A percentile compares a stretch with the other conserved stretches of the same genome.
phyloP scores from a whole-genome alignment of 2,797 vertebrate genomes.

The Chiroxiphia lanceolata region DNA sequence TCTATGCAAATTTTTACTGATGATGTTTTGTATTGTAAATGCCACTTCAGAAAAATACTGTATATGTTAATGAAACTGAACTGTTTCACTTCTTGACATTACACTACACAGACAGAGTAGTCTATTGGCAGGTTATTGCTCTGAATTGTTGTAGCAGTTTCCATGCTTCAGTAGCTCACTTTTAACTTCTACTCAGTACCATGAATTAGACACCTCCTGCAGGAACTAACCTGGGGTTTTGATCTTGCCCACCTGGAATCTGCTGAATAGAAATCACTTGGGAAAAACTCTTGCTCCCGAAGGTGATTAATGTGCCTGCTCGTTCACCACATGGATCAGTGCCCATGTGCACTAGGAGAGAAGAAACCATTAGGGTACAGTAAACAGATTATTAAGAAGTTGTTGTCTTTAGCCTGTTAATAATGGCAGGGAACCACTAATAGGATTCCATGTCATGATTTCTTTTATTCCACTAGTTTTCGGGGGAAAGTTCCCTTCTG shows the following conservation, averaged over 20 bases:
- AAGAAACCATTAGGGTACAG: background rate
- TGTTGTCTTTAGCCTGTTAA: conserved; percentile 2
- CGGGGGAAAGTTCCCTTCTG: conserved; percentile 13
- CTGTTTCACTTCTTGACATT: background rate
- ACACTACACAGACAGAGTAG: background rate
- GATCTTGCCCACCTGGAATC: background rate
- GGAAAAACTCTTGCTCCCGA: background rate
- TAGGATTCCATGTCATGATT: conserved; percentile 7
- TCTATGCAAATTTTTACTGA: conserved; percentile 5
- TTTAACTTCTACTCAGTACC: background rate
- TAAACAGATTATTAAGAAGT: conserved; percentile 35
- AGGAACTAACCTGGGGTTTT: background rate
- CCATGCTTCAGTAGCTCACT: background rate
- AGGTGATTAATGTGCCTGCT: background rate
- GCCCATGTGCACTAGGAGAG: background rate
- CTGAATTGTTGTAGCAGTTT: background rate
- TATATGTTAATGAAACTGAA: background rate
- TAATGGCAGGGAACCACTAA: conserved; percentile 10
- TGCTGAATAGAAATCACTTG: background rate
- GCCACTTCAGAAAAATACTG: background rate
- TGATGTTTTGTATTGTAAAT: background rate
- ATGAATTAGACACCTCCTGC: background rate
- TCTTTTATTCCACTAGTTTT: conserved; percentile 33
- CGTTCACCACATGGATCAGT: background rate
- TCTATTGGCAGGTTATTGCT: background rate